Evolutionary conservation across 1,140 invertebrate genomes (phyloP).

Genomic region (Drosophila carrolli): DNA sequence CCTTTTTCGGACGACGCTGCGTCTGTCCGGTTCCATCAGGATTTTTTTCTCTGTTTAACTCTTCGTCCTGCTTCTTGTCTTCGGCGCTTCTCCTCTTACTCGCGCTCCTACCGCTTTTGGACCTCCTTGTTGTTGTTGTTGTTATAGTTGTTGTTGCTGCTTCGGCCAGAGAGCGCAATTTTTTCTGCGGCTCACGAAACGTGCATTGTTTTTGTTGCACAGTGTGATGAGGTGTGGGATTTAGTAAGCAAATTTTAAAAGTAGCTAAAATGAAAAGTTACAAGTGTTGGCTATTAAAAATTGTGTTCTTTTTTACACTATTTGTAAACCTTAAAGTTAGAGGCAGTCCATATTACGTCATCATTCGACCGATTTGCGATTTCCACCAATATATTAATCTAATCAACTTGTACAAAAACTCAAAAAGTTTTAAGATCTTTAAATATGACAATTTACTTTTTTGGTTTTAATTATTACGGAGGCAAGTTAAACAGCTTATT

Average conservation of each 20-base stretch:
- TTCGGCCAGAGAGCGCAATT: conserved; percentile 59
- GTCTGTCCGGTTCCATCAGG: conserved; percentile 77
- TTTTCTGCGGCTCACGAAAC: conserved; percentile 60
- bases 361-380: too few species aligned
- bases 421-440: too few species aligned
- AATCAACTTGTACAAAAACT: too few species aligned
- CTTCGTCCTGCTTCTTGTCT: conserved; percentile 82
- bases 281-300: too few species aligned
- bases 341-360: too few species aligned
- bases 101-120: conserved; percentile 27
- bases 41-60: conserved; percentile 71
- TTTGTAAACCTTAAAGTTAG: too few species aligned
- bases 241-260: neutral
- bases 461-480: too few species aligned
- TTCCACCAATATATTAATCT: too few species aligned
- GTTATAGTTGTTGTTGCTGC: conserved; percentile 12
- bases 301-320: too few species aligned
- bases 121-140: conserved; percentile 28
- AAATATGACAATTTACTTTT: too few species aligned
- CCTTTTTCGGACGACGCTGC: conserved; percentile 52
- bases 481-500: too few species aligned
- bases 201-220: conserved; percentile 78
- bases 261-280: too few species aligned
- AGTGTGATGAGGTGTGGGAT: conserved; percentile 31
- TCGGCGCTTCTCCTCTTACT: conserved; percentile 38